Percentiles rank a stretch among this genome's conserved stretches.
Conservation (phyloP, 2,797 vertebrate species). For the Smutsia temminckii region DNA sequence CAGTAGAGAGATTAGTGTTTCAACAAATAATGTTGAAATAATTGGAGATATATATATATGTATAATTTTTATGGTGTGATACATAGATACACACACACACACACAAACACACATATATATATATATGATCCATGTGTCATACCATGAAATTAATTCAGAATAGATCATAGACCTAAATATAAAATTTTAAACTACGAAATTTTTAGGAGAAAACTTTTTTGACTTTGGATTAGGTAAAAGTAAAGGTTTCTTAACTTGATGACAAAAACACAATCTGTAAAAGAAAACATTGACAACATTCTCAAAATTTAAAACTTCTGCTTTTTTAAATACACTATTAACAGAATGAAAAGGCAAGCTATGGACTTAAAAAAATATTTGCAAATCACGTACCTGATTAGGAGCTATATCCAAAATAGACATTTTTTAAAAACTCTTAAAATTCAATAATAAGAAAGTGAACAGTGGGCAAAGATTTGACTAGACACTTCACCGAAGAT, state of each 20-base stretch:
- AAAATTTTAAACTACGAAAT: conserved; percentile 48
- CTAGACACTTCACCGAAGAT: not conserved
- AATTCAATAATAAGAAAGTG: not conserved
- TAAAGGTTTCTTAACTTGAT: conserved; percentile 1
- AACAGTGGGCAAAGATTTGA: not conserved
- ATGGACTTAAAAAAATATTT: conserved; percentile 33
- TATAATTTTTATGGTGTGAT: not conserved
- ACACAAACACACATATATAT: not conserved
- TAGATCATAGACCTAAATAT: conserved; percentile 69
- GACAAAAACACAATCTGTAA: not conserved
- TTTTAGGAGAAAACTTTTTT: conserved; percentile 54
- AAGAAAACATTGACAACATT: conserved; percentile 40
- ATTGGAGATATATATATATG: conserved; percentile 32
- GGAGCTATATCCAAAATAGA: conserved; percentile 13
- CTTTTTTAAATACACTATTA: conserved; percentile 34
- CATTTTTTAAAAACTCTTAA: not conserved
- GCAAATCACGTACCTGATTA: conserved; percentile 26
- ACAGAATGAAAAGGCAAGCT: conserved; percentile 27
- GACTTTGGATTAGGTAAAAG: conserved; percentile 53
- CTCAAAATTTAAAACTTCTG: conserved; percentile 17
- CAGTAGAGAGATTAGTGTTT: conserved; percentile 69
- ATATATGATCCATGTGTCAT: conserved; percentile 59
- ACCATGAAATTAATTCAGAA: conserved; percentile 67
- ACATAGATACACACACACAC: not conserved
- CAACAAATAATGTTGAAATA: conserved; percentile 69